Percentiles rank a stretch among this genome's conserved stretches.
Evolutionary conservation across 1,140 invertebrate species (phyloP).

Genomic region (Macrobrachium rosenbergii): DNA sequence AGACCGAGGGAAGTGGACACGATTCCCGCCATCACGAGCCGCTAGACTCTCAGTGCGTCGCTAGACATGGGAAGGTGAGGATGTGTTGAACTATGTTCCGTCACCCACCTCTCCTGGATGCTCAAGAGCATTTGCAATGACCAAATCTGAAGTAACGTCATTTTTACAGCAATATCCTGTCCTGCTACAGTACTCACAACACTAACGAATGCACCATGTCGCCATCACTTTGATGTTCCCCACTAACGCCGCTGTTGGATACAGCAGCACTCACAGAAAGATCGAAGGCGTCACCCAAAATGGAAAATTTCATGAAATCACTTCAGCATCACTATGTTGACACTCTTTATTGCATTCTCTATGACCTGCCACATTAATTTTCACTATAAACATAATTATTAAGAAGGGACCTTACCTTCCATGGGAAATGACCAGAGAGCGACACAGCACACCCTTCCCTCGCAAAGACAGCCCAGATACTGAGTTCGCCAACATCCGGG

Average conservation of each 20-base stretch:
- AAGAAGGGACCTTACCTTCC: constrained; percentile 62
- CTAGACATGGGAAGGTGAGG: constrained; percentile 40
- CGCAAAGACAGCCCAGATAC: constrained; percentile 48
- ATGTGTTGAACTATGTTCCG: background rate
- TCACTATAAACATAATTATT: constrained; percentile 51
- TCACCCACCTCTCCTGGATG: constrained; percentile 39
- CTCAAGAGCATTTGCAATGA: constrained; percentile 2
- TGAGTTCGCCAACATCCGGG: constrained; percentile 60
- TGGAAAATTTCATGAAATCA: constrained; percentile 51
- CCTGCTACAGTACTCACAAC: constrained; percentile 52
- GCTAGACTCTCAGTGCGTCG: constrained; percentile 58
- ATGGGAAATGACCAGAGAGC: constrained; percentile 62
- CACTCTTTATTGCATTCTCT: constrained; percentile 43
- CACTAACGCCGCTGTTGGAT: constrained; percentile 28
- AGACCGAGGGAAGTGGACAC: constrained; percentile 36
- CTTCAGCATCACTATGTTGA: constrained; percentile 28
- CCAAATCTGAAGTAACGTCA: background rate
- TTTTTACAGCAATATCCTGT: constrained; percentile 26
- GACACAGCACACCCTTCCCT: constrained; percentile 56
- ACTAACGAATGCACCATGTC: constrained; percentile 12
- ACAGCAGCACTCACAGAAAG: constrained; percentile 54
- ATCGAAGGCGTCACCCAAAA: constrained; percentile 63
- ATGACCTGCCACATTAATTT: constrained; percentile 51
- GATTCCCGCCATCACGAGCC: constrained; percentile 46
- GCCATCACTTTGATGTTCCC: constrained; percentile 30